Evolutionary conservation across 1,140 invertebrate species (phyloP).

Genomic region (Cydia fagiglandana): DNA sequence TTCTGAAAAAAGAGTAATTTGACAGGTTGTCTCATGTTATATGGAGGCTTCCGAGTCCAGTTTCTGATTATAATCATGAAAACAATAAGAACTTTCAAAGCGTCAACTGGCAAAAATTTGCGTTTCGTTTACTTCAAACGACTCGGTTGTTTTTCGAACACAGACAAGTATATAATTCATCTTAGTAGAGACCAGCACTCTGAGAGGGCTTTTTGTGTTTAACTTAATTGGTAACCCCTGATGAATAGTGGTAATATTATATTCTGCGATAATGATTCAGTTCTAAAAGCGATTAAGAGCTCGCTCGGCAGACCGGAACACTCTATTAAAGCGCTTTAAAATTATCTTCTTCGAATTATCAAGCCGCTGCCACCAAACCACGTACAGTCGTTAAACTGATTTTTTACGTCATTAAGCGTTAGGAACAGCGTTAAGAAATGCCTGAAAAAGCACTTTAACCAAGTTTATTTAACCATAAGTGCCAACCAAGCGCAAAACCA

Average conservation of each 20-base stretch:
- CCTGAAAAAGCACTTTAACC: slow-evolving; percentile 22
- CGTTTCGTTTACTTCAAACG: background rate
- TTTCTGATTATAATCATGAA: background rate
- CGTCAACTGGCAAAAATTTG: background rate
- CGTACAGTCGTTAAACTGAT: slow-evolving; percentile 30
- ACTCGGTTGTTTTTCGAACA: background rate
- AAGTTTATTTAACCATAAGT: slow-evolving; percentile 22
- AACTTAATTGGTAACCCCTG: background rate
- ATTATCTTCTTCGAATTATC: slow-evolving; percentile 14
- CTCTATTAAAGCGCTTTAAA: slow-evolving; percentile 24
- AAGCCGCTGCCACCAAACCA: slow-evolving; percentile 17
- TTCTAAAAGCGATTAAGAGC: slow-evolving; percentile 28
- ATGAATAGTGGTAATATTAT: slow-evolving; percentile 12
- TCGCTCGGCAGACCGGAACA: slow-evolving; percentile 1
- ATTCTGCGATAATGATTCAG: slow-evolving; percentile 11
- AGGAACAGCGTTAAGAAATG: slow-evolving; percentile 14
- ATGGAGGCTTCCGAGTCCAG: background rate
- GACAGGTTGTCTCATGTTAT: no score
- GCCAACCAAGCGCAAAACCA: background rate
- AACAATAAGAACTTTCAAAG: background rate
- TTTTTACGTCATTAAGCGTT: slow-evolving; percentile 21
- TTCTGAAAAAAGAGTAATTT: no score
- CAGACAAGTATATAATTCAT: background rate
- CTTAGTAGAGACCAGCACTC: background rate
- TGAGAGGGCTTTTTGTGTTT: background rate